Evolutionary conservation across 2,113 vertebrate species (phyloP).

Genomic region (Micronycteris hirsuta): DNA sequence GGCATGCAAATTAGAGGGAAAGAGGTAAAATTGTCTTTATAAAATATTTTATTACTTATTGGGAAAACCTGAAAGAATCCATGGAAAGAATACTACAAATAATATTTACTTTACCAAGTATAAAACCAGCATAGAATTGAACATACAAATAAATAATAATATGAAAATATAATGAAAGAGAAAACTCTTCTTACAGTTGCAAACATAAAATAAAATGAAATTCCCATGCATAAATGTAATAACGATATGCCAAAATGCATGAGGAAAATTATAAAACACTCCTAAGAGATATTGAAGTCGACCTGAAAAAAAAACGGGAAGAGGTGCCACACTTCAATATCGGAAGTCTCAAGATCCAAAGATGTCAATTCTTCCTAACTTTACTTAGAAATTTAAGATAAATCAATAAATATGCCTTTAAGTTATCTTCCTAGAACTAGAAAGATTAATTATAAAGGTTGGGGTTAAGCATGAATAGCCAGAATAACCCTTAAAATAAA

Average conservation of each 20-base stretch:
- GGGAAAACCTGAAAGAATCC: neutral
- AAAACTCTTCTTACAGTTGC: neutral
- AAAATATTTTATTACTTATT: no score
- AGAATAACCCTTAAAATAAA: neutral
- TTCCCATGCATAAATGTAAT: neutral
- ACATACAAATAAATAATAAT: neutral
- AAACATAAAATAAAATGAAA: slow-evolving; percentile 34
- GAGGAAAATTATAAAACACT: slow-evolving; percentile 30
- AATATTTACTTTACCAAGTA: neutral
- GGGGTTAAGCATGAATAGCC: neutral
- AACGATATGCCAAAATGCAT: neutral
- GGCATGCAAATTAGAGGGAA: no score
- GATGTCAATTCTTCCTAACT: neutral
- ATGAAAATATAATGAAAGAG: neutral
- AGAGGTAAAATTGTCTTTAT: no score
- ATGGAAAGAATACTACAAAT: neutral
- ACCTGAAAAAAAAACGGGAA: neutral
- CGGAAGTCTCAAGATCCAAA: neutral
- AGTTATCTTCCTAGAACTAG: neutral
- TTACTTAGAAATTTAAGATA: neutral
- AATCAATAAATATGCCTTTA: neutral
- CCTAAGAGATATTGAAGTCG: neutral
- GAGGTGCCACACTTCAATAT: neutral
- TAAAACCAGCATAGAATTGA: neutral
- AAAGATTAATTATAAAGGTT: slow-evolving; percentile 5